Conservation (phyloP, 2,888 invertebrate species). For the Brassicogethes aeneus region DNA sequence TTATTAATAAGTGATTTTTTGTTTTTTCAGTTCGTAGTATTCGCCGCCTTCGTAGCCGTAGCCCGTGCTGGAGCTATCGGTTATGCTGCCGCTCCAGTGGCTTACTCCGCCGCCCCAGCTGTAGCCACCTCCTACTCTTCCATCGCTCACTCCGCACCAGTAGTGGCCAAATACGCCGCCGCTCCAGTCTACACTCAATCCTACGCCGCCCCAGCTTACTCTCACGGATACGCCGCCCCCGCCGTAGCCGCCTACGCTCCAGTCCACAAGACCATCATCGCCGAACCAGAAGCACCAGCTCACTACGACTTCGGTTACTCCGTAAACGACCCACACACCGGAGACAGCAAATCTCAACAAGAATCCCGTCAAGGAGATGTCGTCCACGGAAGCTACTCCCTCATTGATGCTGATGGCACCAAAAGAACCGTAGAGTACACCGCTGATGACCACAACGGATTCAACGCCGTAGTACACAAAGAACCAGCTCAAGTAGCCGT, state of each 20-base stretch:
- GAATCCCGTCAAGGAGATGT: slow-evolving; percentile 50
- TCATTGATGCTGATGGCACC: no score
- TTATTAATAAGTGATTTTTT: not conserved
- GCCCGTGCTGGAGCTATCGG: slow-evolving; percentile 8
- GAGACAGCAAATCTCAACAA: slow-evolving; percentile 49
- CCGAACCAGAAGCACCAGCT: not conserved
- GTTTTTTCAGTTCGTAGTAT: slow-evolving; percentile 15
- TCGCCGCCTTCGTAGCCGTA: slow-evolving; percentile 18
- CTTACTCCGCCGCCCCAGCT: slow-evolving; percentile 15
- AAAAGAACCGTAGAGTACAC: no score
- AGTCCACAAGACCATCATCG: slow-evolving; percentile 40
- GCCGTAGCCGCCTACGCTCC: slow-evolving; percentile 17
- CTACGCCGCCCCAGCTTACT: no score
- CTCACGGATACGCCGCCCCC: slow-evolving; percentile 12
- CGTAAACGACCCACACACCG: no score
- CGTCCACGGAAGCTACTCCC: slow-evolving; percentile 44
- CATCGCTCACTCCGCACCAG: no score
- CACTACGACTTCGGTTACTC: no score
- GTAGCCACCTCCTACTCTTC: slow-evolving; percentile 9
- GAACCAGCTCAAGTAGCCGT: no score
- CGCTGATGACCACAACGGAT: no score
- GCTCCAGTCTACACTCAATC: no score
- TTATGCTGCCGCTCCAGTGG: slow-evolving; percentile 1
- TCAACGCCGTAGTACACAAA: no score
- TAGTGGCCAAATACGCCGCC: slow-evolving; percentile 17